Evolutionary conservation across 2,797 vertebrate species (phyloP).

Genomic region (Dryobates pubescens): DNA sequence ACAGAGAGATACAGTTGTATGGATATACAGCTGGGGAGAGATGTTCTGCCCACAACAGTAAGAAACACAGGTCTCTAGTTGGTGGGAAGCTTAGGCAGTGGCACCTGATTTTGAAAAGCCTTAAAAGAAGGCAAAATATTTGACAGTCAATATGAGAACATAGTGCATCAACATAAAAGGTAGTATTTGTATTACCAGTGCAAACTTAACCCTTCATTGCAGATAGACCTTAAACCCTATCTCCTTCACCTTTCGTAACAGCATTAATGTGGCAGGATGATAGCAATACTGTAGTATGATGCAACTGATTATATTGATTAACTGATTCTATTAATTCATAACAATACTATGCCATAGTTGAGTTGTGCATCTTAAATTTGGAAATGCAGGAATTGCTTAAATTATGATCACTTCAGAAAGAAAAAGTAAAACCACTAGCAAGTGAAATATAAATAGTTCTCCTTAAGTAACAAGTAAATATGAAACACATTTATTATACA

Average conservation of each 20-base stretch:
- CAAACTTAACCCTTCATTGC: not conserved
- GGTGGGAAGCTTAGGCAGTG: not conserved
- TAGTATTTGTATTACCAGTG: not conserved
- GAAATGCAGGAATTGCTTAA: not conserved
- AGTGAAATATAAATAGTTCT: not conserved
- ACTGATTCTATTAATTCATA: not conserved
- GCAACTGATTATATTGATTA: not conserved
- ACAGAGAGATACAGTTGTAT: not conserved
- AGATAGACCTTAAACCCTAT: no score
- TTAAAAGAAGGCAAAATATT: not conserved
- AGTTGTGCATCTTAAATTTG: not conserved
- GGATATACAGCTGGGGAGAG: not conserved
- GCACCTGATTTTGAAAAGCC: not conserved
- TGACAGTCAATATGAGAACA: not conserved
- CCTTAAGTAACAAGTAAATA: not conserved
- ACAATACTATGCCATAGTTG: not conserved
- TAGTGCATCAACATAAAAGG: not conserved
- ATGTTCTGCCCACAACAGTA: not conserved
- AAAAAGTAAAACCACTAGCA: not conserved
- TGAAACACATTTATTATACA: not conserved
- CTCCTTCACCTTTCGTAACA: not conserved
- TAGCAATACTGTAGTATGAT: not conserved
- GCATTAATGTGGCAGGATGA: not conserved
- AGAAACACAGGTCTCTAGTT: not conserved
- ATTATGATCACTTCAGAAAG: not conserved